phyloP scores from a whole-genome alignment of 2,888 invertebrate species.

The Argyresthia albistria region DNA sequence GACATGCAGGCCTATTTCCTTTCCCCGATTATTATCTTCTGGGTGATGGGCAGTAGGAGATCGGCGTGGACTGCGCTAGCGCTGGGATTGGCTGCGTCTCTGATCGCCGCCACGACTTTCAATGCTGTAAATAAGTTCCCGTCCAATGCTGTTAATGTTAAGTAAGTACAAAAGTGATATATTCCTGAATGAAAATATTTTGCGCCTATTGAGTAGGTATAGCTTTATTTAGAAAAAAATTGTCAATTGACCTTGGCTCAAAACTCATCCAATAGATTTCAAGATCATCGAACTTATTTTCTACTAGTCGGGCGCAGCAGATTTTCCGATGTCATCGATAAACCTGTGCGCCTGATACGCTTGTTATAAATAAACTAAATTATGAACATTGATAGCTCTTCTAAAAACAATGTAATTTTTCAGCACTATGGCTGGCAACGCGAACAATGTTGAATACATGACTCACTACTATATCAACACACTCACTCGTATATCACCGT shows the following conservation, averaged over 20 bases:
- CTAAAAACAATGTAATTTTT: neutral
- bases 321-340: too few species aligned
- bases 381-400: too few species aligned
- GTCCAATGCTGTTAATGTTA: neutral
- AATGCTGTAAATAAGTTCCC: neutral
- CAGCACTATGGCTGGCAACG: neutral
- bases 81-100: slow-evolving; percentile 17
- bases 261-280: too few species aligned
- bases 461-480: slow-evolving; percentile 33
- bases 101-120: slow-evolving; percentile 11
- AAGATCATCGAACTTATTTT: too few species aligned
- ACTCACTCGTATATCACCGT: slow-evolving; percentile 35
- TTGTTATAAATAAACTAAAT: too few species aligned
- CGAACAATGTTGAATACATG: too few species aligned
- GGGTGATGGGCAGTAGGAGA: slow-evolving; percentile 17
- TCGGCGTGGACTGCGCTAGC: slow-evolving; percentile 31
- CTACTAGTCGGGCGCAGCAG: too few species aligned
- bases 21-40: slow-evolving; percentile 22
- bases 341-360: too few species aligned
- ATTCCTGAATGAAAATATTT: too few species aligned
- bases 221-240: too few species aligned
- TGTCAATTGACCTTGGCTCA: too few species aligned
- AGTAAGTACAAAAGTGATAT: neutral
- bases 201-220: too few species aligned
- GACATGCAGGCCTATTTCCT: slow-evolving; percentile 24